Base-by-base conservation (phyloP, 2,888 invertebrate genomes). In the Platynereis dumerilii region DNA sequence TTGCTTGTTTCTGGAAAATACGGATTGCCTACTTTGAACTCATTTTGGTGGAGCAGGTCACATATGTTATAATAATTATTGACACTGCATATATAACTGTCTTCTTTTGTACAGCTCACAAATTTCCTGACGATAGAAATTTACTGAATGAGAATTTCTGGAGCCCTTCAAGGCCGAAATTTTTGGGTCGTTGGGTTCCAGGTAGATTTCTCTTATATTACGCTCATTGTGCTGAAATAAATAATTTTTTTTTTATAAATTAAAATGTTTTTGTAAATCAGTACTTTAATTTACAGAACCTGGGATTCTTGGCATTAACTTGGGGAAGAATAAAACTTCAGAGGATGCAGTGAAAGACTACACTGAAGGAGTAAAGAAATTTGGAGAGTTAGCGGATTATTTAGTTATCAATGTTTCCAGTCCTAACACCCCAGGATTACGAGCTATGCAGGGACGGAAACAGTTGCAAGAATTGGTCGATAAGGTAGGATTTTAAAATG, bases 331-430 rank as follows among this genome's bases (percentile, higher is more conserved):
- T 85, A 97, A 96, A 85, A 85, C 86, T 0, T 92, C 94, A 0
- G 79, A 85, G 28, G 89, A 92, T 85, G 88, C 93, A 0, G 86
- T 88, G 15, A 85, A 87, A 12, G 97, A 98, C 85, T 98, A 96
- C 82, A 88, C 90, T n/a, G 82, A 88, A 75, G 98, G 99, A 10
- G 90, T 98, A 0, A 85, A 89, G 68, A 89, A 88, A 74, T 97
- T 99, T 85, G 90, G 91, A 26, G 86, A 89, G 39, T 84, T 93
- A 48, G 94, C 96, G 1, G 96, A 98, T 85, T 99, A 99, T 85
- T 89, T 98, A 22, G 98, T 98, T 0, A 91, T 99, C 66, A 99
- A 99, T 85, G 87, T 99, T 2, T 96, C 96, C 80, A 94, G 97
- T 83, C 98, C 98, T 0, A 99, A 99, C 80, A 99, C 98, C 0